phyloP scores from a whole-genome alignment of 1,140 invertebrate species.

The Hetaerina americana region DNA sequence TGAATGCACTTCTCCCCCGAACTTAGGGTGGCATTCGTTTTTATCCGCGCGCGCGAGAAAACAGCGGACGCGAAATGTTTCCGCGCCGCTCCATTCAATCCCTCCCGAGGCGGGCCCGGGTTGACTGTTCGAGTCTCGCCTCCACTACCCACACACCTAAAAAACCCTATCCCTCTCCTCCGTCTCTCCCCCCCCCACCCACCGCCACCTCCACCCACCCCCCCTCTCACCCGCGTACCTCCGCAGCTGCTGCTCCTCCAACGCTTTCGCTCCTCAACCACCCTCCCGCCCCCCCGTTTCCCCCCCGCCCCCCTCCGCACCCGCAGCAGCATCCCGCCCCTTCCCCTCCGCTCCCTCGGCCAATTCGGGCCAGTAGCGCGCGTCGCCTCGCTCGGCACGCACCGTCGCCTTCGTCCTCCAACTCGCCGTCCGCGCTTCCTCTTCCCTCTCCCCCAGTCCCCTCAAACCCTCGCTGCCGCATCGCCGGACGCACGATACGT shows the following conservation, averaged over 20 bases:
- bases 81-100: no score
- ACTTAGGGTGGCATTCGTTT: no score
- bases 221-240: background rate
- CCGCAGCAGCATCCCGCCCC: background rate
- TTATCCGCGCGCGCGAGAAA: no score
- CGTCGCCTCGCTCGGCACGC: background rate
- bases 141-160: no score
- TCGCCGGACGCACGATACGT: no score
- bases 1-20: no score
- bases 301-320: background rate
- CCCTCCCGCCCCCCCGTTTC: background rate
- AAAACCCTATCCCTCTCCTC: background rate
- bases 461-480: no score
- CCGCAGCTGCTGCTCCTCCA: no score
- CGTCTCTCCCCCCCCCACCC: background rate
- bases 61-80: no score
- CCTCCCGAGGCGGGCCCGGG: no score
- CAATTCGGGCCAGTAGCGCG: background rate
- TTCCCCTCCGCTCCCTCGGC: background rate
- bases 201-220: background rate
- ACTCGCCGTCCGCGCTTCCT: background rate
- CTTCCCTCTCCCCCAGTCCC: background rate
- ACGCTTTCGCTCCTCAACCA: background rate
- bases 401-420: no score
- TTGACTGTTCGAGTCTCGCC: no score